A percentile compares a stretch with the other conserved stretches of the same genome.
Conservation (phyloP, 2,797 vertebrate genomes). For the Heteromormyrus szaboi region DNA sequence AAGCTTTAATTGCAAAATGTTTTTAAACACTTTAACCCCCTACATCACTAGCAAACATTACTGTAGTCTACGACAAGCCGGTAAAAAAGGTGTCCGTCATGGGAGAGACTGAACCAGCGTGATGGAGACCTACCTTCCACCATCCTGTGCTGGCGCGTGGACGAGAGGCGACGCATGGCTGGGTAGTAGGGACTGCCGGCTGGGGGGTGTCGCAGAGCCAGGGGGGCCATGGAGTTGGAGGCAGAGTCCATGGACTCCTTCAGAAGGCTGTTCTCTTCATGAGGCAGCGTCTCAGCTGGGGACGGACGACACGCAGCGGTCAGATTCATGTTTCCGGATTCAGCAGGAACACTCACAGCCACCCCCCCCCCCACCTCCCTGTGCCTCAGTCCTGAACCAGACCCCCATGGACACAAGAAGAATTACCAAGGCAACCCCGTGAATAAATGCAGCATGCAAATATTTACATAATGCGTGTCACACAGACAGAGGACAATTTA, state of each 20-base stretch:
- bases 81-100: not conserved
- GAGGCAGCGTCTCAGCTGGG: conserved; percentile 55
- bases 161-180: conserved; percentile 56
- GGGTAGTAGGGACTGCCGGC: conserved; percentile 63
- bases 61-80: not conserved
- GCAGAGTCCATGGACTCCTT: conserved; percentile 64
- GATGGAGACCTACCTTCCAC: conserved; percentile 71
- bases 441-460: not conserved
- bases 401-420: not conserved
- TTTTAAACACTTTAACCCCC: not conserved
- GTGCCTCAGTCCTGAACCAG: not conserved
- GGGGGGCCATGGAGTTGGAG: conserved; percentile 50
- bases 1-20: not conserved
- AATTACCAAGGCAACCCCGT: not conserved
- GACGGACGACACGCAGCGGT: not conserved
- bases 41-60: not conserved
- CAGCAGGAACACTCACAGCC: not conserved
- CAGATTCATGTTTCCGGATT: not conserved
- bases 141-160: conserved; percentile 63
- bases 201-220: conserved; percentile 46
- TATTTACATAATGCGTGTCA: not conserved
- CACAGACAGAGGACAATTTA: not conserved
- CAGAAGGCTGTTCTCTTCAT: conserved; percentile 61
- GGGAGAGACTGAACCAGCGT: not conserved
- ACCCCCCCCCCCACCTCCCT: not conserved